Conservation (phyloP, 92 coral and sea anemone genomes). For the Pocillopora grandis region DNA sequence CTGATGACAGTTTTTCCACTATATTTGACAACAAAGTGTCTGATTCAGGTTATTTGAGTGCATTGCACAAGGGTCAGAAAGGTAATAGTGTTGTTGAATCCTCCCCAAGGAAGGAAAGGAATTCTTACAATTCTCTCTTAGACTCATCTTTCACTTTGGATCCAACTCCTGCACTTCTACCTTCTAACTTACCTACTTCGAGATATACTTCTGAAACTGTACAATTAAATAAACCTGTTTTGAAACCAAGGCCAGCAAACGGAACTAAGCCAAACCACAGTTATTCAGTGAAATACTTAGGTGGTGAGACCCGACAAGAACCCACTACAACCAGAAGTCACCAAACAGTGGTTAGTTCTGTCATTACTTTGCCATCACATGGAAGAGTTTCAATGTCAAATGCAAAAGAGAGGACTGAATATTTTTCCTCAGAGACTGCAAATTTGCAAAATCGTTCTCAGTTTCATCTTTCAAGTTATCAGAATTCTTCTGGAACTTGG, state of each 20-base stretch:
- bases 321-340: not conserved
- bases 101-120: not conserved
- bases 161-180: slow-evolving; percentile 30
- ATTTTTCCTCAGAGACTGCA: not conserved
- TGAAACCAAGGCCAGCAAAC: slow-evolving; percentile 50
- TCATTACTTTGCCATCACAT: not conserved
- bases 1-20: not conserved
- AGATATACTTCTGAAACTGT: slow-evolving; percentile 5
- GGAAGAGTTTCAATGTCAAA: not conserved
- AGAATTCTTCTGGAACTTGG: slow-evolving; percentile 19
- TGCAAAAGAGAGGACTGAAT: not conserved
- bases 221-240: slow-evolving; percentile 20
- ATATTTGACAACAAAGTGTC: not conserved
- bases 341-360: not conserved
- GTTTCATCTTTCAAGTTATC: not conserved
- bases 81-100: slow-evolving; percentile 3
- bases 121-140: slow-evolving; percentile 23
- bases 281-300: slow-evolving; percentile 35
- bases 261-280: not conserved
- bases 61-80: not conserved
- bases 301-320: not conserved
- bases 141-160: slow-evolving; percentile 67
- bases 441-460: not conserved
- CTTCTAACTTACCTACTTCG: slow-evolving; percentile 3
- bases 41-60: not conserved